Evolutionary conservation across 2,113 vertebrate species (phyloP).

Genomic region (Corythornis madagascariensis): DNA sequence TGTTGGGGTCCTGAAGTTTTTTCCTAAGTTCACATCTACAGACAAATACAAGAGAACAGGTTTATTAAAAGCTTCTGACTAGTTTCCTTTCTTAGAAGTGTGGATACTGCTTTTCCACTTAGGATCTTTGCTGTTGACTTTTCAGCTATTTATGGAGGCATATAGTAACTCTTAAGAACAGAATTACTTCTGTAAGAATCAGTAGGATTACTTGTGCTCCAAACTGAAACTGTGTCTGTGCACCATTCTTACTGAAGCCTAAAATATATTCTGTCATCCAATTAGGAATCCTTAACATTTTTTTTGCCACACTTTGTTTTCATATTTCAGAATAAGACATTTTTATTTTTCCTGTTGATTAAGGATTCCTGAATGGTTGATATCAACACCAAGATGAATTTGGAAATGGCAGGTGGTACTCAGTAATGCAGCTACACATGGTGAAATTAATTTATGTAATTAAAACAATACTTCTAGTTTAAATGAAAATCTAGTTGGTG

Average conservation of each 20-base stretch:
- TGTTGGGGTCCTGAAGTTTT: not conserved
- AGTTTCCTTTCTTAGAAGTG: not conserved
- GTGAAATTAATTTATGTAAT: not conserved
- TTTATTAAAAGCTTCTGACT: not conserved
- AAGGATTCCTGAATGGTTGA: not conserved
- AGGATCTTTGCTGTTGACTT: not conserved
- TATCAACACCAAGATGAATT: not conserved
- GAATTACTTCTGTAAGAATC: not conserved
- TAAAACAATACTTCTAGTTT: not conserved
- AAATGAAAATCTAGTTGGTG: not conserved
- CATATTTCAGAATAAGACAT: not conserved
- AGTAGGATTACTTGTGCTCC: not conserved
- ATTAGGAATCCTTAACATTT: not conserved
- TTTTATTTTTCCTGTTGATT: not conserved
- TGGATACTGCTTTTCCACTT: not conserved
- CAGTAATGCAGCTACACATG: not conserved
- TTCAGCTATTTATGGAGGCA: not conserved
- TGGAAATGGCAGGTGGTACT: not conserved
- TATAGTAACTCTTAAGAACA: not conserved
- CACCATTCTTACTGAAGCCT: not conserved
- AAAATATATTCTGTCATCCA: not conserved
- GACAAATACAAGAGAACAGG: not conserved
- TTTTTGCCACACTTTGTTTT: not conserved
- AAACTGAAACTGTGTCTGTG: not conserved
- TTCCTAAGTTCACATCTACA: not conserved